These are phyloP conservation scores for Poecilobothrus nobilitatus DNA, from an alignment of 2,888 invertebrate genomes.

Conservation along the genomic window DNA sequence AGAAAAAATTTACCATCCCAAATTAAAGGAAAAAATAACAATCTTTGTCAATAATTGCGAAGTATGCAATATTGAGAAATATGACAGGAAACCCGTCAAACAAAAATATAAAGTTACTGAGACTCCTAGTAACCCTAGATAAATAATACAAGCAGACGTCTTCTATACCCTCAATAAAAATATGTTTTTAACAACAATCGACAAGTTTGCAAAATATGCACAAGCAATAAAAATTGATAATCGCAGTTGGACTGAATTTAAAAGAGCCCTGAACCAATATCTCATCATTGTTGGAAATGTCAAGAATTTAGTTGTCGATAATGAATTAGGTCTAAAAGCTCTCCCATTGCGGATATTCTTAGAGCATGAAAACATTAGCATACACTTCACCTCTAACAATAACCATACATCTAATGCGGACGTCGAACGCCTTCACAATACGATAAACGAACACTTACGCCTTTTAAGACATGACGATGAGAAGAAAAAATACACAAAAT, in stretches of 20 bases:
- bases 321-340: slow-evolving; percentile 24
- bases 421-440: slow-evolving; percentile 24
- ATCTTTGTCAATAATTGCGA: slow-evolving; percentile 25
- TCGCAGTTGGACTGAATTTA: slow-evolving; percentile 23
- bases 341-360: slow-evolving; percentile 22
- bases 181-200: slow-evolving; percentile 25
- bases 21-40: slow-evolving; percentile 20
- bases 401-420: slow-evolving; percentile 24
- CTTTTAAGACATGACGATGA: slow-evolving; percentile 23
- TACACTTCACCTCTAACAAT: slow-evolving; percentile 23
- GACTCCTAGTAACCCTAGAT: slow-evolving; percentile 25
- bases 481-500: slow-evolving; percentile 24
- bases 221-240: slow-evolving; percentile 22
- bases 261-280: slow-evolving; percentile 20
- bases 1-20: slow-evolving; percentile 21
- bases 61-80: slow-evolving; percentile 20
- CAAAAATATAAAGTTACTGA: slow-evolving; percentile 25
- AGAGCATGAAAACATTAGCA: slow-evolving; percentile 16
- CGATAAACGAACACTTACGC: slow-evolving; percentile 24
- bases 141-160: slow-evolving; percentile 27
- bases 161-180: slow-evolving; percentile 22
- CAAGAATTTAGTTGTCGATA: slow-evolving; percentile 21
- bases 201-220: slow-evolving; percentile 26
- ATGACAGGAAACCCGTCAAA: slow-evolving; percentile 23
- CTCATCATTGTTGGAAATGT: slow-evolving; percentile 19